Percentiles rank a stretch among this genome's conserved stretches.
phyloP scores from a whole-genome alignment of 2,888 invertebrate species.

The Deilephila porcellus region DNA sequence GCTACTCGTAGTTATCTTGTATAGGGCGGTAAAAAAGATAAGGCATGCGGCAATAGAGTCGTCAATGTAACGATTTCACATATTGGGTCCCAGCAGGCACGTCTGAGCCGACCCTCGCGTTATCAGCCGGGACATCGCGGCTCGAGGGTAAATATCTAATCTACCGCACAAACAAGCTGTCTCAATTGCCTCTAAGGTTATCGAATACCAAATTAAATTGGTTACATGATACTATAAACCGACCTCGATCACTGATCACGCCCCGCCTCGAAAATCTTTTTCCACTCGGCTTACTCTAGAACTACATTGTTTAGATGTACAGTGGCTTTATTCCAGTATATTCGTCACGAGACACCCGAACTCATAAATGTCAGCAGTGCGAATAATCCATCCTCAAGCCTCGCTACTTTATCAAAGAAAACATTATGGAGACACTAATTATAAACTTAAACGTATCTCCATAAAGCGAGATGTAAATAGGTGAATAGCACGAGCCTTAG shows the following conservation, averaged over 20 bases:
- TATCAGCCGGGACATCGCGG: conserved; percentile 75
- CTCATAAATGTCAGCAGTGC: conserved; percentile 8
- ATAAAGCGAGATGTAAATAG: conserved; percentile 38
- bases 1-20: conserved; percentile 53
- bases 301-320: conserved; percentile 24
- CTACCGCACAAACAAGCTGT: conserved; percentile 74
- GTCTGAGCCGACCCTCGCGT: conserved; percentile 65
- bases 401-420: conserved; percentile 24
- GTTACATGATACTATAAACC: conserved; percentile 61
- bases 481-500: conserved; percentile 57
- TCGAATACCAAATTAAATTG: conserved; percentile 78
- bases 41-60: conserved; percentile 66
- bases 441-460: conserved; percentile 19
- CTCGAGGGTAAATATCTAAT: conserved; percentile 75
- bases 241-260: conserved; percentile 48
- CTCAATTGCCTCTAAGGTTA: conserved; percentile 74
- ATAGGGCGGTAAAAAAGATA: conserved; percentile 67
- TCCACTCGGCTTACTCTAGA: conserved; percentile 5
- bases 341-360: neutral
- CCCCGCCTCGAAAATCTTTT: conserved; percentile 27
- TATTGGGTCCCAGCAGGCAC: conserved; percentile 68
- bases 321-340: neutral
- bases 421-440: conserved; percentile 20
- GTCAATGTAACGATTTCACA: conserved; percentile 70
- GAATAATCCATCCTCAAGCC: conserved; percentile 17